Base-by-base conservation (phyloP, 1,140 invertebrate species). In the Augochlora pura region DNA sequence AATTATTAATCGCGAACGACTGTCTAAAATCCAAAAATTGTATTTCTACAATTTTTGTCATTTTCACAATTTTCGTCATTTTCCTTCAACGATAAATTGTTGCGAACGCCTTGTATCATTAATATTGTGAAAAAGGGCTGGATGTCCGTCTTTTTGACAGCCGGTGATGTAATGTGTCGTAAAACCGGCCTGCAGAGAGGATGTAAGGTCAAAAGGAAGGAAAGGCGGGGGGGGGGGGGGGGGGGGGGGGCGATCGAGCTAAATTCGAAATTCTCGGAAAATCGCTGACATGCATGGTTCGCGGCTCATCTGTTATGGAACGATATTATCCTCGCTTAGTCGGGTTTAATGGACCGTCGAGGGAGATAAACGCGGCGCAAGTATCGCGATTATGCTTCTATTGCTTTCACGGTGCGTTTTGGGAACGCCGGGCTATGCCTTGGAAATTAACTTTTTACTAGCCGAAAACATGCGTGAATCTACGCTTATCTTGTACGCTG, bases 351-450 rank as follows among this genome's bases (percentile, higher is more conserved):
- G 84, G 75, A 81, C 65, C 78, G 78, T 83, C 67, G 81, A 77
- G 52, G 70, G 54, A 79, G 85, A 86, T 86, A 86, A 83, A 84
- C 77, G 76, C 63, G 63, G 38, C 27, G 42, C 84, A 67, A 82
- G 79, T 87, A 78, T 76, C 73, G 49, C 75, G 86, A 86, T 87
- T 86, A 87, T 82, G 80, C 68, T 68, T 49, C 49, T 59, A 76
- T 75, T 62, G 62, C 69, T 71, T 21, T 71, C 59, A 32, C 57
- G 64, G 23, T 62, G 25, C 25, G 60, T 54, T 39, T 46, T 74
- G 52, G 69, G 42, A 60, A 81, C 49, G 59, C n/a, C 42, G 52
- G 10, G 57, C 10, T 12, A 21, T 42, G 7, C 52, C 27, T 46
- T 23, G 64, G 46, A 46, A 62, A 80, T 77, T 42, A 25, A 46